These are phyloP conservation scores for Palythoa caribaeorum DNA, from an alignment of 92 coral and sea anemone genomes.

Conservation along the genomic window DNA sequence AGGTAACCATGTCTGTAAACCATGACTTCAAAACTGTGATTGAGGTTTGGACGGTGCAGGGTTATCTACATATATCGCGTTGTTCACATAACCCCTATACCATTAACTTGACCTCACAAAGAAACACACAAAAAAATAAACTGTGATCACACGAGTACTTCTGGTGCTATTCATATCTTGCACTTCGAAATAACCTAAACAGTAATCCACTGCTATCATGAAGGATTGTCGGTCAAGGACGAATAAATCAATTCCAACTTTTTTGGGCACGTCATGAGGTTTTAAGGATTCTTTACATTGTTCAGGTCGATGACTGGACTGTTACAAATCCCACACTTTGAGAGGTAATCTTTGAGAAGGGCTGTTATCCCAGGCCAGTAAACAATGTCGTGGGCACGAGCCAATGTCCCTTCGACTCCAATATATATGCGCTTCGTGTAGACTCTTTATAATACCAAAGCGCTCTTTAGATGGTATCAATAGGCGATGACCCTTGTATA, in stretches of 20 bases:
- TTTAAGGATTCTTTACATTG: conserved; percentile 54
- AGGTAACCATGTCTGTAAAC: conserved; percentile 59
- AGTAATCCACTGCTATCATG: conserved; percentile 51
- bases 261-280: conserved; percentile 41
- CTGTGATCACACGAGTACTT: conserved; percentile 16
- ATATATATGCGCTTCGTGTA: conserved; percentile 36
- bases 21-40: conserved; percentile 52
- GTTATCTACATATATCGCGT: too few species aligned
- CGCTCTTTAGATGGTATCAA: conserved; percentile 6
- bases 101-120: too few species aligned
- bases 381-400: conserved; percentile 38
- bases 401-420: conserved; percentile 28
- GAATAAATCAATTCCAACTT: conserved; percentile 37
- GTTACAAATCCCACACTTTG: conserved; percentile 58
- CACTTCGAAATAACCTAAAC: conserved; percentile 54
- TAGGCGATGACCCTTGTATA: conserved; percentile 41
- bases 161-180: conserved; percentile 50
- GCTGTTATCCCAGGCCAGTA: conserved; percentile 51
- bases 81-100: too few species aligned
- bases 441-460: conserved; percentile 28
- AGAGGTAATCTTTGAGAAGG: conserved; percentile 49
- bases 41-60: too few species aligned
- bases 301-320: conserved; percentile 36
- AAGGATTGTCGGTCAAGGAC: conserved; percentile 32
- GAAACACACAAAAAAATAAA: too few species aligned